Base-by-base conservation (phyloP, 2,113 vertebrate species). In the Notothenia coriiceps region DNA sequence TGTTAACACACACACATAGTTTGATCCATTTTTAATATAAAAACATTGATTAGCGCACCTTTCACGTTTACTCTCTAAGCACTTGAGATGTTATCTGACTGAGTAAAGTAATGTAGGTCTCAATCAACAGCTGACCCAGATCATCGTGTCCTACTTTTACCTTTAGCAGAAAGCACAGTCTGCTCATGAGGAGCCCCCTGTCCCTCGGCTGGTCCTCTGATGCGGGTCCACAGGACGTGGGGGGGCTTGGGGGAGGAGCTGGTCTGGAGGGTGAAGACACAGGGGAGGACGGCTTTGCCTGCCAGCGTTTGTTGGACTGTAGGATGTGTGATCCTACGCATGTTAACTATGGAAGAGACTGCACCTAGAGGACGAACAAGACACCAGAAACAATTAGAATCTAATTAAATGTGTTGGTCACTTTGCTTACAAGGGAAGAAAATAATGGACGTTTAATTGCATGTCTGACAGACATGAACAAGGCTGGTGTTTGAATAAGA, bases 221-320 rank as follows among this genome's bases (percentile, higher is more conserved):
- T 91, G 40, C 89, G 96, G 86, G 96, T 98, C 98, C 98, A 99
- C 89, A 97, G 95, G 89, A 99, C 86, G 2, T 95, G 95, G 0
- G 96, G 95, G 0, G 89, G 86, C 50, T 77, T 72, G 59, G 20
- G 75, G 0, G 81, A 77, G 62, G 92, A 70, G 79, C 43, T 62
- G 77, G 76, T 88, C 4, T 90, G 89, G 25, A 97, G 93, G 1
- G 94, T 90, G 87, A 97, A 97, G 85, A 97, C 89, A 86, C 98
- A 99, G 43, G 97, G 97, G 15, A 99, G 94, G n/a, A 94, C 88
- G 15, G 93, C 96, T 13, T 94, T 89, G 86, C 96, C 96, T 0
- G 97, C 96, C 83, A 98, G 93, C 2, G 91, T 92, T 8, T 94
- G 95, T 0, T 88, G 92, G 1, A 97, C 60, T 0, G 93, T 33